phyloP scores from a whole-genome alignment of 1,140 invertebrate species.

The Trichoplusia ni region DNA sequence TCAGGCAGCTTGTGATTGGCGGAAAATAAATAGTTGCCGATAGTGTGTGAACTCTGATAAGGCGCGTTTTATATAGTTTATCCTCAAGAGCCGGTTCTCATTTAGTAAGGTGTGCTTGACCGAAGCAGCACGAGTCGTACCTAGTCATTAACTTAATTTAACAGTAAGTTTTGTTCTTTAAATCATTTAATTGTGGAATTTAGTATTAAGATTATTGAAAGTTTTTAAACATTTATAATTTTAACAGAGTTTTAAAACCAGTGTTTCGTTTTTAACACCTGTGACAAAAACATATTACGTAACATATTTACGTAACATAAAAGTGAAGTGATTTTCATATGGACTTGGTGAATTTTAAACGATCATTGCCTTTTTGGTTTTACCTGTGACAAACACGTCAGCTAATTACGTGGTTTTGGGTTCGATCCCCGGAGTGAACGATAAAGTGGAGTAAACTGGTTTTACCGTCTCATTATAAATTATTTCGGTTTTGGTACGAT shows the following conservation, averaged over 20 bases:
- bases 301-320: slow-evolving; percentile 35
- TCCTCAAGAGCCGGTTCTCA: slow-evolving; percentile 60
- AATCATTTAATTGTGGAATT: slow-evolving; percentile 30
- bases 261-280: slow-evolving; percentile 11
- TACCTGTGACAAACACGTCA: slow-evolving; percentile 3
- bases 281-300: slow-evolving; percentile 28
- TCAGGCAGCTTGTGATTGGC: slow-evolving; percentile 60
- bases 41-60: slow-evolving; percentile 74
- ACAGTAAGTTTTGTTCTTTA: slow-evolving; percentile 65
- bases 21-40: slow-evolving; percentile 61
- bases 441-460: background rate
- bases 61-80: slow-evolving; percentile 75
- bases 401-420: slow-evolving; percentile 1
- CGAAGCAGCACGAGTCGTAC: slow-evolving; percentile 61
- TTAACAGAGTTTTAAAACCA: slow-evolving; percentile 3
- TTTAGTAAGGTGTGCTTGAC: slow-evolving; percentile 67
- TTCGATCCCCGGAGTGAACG: background rate
- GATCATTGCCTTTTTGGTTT: background rate
- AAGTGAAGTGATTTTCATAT: slow-evolving; percentile 35
- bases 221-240: background rate
- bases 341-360: slow-evolving; percentile 15
- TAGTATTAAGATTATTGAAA: background rate
- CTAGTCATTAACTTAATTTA: slow-evolving; percentile 61
- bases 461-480: too few relatives aligned
- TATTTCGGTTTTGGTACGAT: background rate